Evolutionary conservation across 2,113 vertebrate species (phyloP).

Genomic region (Perccottus glenii): DNA sequence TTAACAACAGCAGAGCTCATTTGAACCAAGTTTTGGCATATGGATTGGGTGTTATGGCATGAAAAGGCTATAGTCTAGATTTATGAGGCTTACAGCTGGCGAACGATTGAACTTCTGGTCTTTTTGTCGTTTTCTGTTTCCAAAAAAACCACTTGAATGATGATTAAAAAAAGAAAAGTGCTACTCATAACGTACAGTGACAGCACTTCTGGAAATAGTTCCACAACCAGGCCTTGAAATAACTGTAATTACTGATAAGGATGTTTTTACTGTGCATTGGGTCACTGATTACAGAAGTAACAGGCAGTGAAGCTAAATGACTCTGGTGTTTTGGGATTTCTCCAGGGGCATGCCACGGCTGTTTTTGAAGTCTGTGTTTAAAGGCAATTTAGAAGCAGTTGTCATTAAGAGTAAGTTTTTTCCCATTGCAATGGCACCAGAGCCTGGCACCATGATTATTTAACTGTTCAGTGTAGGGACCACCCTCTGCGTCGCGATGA

Average conservation of each 20-base stretch:
- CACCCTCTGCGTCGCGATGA: constrained; percentile 29
- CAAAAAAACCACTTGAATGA: constrained; percentile 18
- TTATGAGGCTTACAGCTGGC: constrained; percentile 31
- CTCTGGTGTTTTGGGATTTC: constrained; percentile 30
- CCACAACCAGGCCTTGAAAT: neutral
- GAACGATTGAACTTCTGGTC: neutral
- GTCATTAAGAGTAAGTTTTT: constrained; percentile 45
- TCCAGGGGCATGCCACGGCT: constrained; percentile 33
- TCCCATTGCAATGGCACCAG: constrained; percentile 34
- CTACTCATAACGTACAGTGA: neutral
- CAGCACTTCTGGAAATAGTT: neutral
- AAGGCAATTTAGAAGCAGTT: constrained; percentile 19
- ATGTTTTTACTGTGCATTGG: constrained; percentile 24
- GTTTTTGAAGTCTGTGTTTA: constrained; percentile 41
- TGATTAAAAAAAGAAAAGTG: neutral
- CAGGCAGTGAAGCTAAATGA: constrained; percentile 22
- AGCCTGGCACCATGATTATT: constrained; percentile 39
- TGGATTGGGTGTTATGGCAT: constrained; percentile 53
- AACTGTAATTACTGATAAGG: constrained; percentile 19
- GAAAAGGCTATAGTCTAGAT: constrained; percentile 28
- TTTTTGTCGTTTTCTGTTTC: constrained; percentile 16
- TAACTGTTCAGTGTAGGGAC: constrained; percentile 17
- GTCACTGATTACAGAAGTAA: constrained; percentile 33
- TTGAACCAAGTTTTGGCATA: constrained; percentile 52
- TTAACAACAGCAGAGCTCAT: constrained; percentile 39